Percentiles rank a stretch among this genome's conserved stretches.
phyloP scores from a whole-genome alignment of 2,797 vertebrate species.

The Pogoniulus pusillus region DNA sequence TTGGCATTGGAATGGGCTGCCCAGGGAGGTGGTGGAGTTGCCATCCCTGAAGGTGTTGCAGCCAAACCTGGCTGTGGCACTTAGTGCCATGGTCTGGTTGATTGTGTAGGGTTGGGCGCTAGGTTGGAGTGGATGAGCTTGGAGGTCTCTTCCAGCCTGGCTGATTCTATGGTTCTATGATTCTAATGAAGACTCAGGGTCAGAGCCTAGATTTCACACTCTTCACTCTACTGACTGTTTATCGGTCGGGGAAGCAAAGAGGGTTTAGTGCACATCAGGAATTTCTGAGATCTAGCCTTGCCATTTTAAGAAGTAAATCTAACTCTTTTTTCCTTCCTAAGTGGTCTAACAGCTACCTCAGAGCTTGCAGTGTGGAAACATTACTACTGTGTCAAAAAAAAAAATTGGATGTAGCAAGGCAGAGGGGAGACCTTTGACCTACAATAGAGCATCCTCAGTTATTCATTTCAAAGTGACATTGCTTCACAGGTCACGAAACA shows the following conservation, averaged over 20 bases:
- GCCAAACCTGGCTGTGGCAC: no score
- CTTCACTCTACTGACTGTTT: background rate
- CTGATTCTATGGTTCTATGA: no score
- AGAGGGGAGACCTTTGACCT: background rate
- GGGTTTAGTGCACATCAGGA: background rate
- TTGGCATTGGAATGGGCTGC: no score
- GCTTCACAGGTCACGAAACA: background rate
- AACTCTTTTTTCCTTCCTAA: background rate
- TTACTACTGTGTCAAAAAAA: background rate
- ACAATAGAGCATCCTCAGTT: background rate
- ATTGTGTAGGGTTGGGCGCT: no score
- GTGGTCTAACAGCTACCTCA: background rate
- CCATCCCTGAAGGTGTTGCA: no score
- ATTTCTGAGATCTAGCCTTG: constrained; percentile 3
- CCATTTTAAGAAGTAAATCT: background rate
- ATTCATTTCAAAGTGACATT: background rate
- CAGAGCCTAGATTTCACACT: background rate
- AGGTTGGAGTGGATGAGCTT: no score
- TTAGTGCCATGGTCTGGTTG: no score
- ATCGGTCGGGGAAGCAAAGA: background rate
- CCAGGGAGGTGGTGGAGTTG: no score
- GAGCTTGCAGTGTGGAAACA: background rate
- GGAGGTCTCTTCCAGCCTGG: no score
- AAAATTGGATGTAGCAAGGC: background rate
- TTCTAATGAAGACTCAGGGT: background rate